These are phyloP conservation scores for Temnothorax unifasciatus DNA, from an alignment of 2,888 invertebrate species.

Conservation along the genomic window DNA sequence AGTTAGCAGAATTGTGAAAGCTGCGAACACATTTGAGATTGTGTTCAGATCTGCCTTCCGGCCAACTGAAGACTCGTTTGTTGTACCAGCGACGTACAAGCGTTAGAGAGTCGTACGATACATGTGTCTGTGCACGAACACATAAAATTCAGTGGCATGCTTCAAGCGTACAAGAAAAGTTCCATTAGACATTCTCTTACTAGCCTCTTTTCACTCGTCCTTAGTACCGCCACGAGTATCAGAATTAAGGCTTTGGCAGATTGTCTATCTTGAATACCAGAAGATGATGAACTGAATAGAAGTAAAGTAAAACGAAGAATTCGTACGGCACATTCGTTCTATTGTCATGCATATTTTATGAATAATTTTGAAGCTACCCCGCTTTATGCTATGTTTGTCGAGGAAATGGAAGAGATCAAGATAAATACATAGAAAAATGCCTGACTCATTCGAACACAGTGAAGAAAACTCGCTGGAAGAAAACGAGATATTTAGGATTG, in stretches of 20 bases:
- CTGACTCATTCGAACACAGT: not conserved
- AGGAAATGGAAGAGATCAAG: constrained; percentile 45
- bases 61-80: constrained; percentile 71
- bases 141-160: not conserved
- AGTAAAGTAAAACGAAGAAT: constrained; percentile 15
- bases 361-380: constrained; percentile 25
- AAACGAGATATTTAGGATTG: not conserved
- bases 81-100: constrained; percentile 40
- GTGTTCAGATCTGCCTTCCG: constrained; percentile 65
- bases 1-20: constrained; percentile 70
- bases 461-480: not conserved
- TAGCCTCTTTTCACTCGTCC: constrained; percentile 1
- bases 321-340: constrained; percentile 8
- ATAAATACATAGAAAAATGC: constrained; percentile 38
- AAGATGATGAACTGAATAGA: constrained; percentile 38
- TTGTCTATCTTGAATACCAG: constrained; percentile 22
- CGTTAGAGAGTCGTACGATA: constrained; percentile 48
- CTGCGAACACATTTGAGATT: constrained; percentile 64
- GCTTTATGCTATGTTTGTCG: constrained; percentile 18
- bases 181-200: constrained; percentile 21
- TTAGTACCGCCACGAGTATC: constrained; percentile 6
- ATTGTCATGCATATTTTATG: constrained; percentile 48
- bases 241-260: constrained; percentile 32
- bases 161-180: constrained; percentile 18
- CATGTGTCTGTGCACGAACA: constrained; percentile 32